These are phyloP conservation scores for Nomada fucata DNA, from an alignment of 2,888 invertebrate species.

Conservation along the genomic window DNA sequence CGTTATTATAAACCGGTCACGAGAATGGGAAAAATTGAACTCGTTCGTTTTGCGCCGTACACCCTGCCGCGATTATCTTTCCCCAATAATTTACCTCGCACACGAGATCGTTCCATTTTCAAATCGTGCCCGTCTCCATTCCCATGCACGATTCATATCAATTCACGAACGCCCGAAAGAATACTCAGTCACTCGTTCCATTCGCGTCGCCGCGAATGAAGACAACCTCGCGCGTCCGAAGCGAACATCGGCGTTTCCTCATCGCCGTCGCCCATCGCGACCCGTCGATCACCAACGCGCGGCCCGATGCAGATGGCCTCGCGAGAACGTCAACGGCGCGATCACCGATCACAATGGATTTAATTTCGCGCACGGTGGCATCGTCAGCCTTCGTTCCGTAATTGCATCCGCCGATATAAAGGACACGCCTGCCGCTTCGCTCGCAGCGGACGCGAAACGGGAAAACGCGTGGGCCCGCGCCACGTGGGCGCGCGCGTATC, in stretches of 20 bases:
- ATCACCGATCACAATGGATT: constrained; percentile 66
- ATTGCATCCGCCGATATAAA: constrained; percentile 61
- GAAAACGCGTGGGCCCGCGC: constrained; percentile 50
- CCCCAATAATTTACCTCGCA: no score
- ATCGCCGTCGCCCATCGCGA: background rate
- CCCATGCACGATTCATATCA: no score
- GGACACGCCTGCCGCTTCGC: constrained; percentile 40
- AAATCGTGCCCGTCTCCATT: no score
- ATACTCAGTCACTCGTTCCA: background rate
- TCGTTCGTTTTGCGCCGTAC: no score
- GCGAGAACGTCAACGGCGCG: constrained; percentile 28
- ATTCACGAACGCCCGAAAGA: no score
- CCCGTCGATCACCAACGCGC: background rate
- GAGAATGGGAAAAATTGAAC: background rate
- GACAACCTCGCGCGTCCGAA: background rate
- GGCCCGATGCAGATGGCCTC: constrained; percentile 32
- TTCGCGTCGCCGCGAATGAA: background rate
- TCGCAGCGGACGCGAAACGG: constrained; percentile 41
- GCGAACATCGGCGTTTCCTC: background rate
- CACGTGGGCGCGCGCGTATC: constrained; percentile 45
- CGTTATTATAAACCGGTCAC: background rate
- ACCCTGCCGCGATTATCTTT: no score
- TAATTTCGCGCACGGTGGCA: constrained; percentile 63
- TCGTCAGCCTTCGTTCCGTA: constrained; percentile 57
- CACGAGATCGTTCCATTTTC: no score